Conservation (phyloP, 2,888 invertebrate genomes). For the Oscheius sp. region DNA sequence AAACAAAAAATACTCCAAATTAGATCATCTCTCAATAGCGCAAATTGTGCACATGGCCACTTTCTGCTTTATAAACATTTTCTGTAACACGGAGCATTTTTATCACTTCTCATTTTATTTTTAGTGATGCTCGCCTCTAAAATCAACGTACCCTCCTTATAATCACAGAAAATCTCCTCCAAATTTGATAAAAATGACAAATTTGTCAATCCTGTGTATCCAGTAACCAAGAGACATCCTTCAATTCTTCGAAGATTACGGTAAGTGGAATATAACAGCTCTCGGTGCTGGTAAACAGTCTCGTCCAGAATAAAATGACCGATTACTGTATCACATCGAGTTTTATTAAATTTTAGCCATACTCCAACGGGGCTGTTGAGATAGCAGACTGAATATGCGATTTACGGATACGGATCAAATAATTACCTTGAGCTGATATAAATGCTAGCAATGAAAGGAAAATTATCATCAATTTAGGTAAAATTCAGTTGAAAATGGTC, state of each 20-base stretch:
- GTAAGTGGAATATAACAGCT: neutral
- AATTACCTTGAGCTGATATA: no score
- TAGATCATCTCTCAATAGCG: no score
- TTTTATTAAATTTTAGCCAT: neutral
- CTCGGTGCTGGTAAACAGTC: neutral
- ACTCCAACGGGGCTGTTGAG: neutral
- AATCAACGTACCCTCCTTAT: neutral
- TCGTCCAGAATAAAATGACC: constrained; percentile 16
- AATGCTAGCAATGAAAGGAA: no score
- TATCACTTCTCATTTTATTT: no score
- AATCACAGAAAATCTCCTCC: constrained; percentile 15
- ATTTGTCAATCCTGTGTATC: neutral
- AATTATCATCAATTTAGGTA: no score
- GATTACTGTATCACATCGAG: neutral
- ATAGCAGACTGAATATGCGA: neutral
- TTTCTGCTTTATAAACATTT: no score
- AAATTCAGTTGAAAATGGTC: no score
- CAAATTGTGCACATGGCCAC: no score
- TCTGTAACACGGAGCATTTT: no score
- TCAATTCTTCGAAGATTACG: constrained; percentile 4
- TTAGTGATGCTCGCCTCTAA: no score
- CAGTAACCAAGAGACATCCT: neutral
- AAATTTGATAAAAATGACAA: neutral
- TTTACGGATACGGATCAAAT: no score
- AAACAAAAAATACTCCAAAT: no score